Evolutionary conservation across 2,113 vertebrate genomes (phyloP), one percentile per base, ranked within the genome.

Genomic region (Muntiacus reevesi): DNA sequence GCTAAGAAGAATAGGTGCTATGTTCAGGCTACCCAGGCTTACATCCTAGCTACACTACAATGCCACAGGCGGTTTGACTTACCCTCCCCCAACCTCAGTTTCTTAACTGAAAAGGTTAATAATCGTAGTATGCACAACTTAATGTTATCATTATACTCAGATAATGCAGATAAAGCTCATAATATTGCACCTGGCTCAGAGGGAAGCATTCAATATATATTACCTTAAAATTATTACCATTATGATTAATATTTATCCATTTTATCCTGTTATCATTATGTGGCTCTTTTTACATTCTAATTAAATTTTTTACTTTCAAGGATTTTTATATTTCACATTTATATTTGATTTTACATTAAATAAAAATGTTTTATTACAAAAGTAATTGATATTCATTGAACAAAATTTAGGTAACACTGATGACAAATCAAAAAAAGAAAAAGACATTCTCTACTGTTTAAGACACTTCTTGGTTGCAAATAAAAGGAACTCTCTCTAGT

Each of bases 261-360:
- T 59, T 95, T 86, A 89, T 47, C 33, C 13, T 55, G 78, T 84
- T 79, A 21, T 55, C 45, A 55, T 12, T 64, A 19, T 67, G 16
- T 91, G 40, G 55, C 21, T 82, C 36, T 55, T 36, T n/a, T 92
- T 62, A 83, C 50, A 54, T 88, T 87, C 86, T 64, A 25, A n/a
- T 89, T 87, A 88, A 27, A 8, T 28, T 43, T 59, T n/a, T 84
- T 64, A 74, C 36, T 87, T 76, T n/a, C 6, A 87, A 25, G 13
- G 27, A 15, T 15, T 28, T 67, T 96, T 33, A 83, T 59, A 36
- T 85, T 83, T 93, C 50, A 85, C 6, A 76, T 45, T 93, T 55
- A 28, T 15, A 67, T 95, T 95, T 40, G 43, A 90, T 74, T 93
- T 88, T 90, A 93, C 43, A 54, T 76, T 85, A 91, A 91, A 87